Conservation (phyloP, 92 coral and sea anemone genomes). For the Zoanthus gigantus region DNA sequence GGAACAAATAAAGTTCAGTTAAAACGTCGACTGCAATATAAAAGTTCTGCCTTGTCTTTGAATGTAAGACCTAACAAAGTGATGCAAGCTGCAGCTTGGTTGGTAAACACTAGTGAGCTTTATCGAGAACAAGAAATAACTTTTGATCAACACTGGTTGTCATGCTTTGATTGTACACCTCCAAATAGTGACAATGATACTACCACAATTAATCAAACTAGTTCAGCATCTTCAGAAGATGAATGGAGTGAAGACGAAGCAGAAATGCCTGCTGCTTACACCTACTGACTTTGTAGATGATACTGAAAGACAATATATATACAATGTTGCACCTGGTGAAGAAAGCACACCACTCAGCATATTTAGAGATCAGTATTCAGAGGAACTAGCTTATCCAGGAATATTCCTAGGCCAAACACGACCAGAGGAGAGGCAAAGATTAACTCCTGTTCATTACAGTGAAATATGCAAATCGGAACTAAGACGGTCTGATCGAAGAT, state of each 20-base stretch:
- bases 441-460: constrained; percentile 14
- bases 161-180: neutral
- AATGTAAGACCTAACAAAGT: constrained; percentile 61
- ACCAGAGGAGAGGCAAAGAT: constrained; percentile 34
- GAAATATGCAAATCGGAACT: constrained; percentile 49
- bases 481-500: constrained; percentile 16
- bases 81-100: constrained; percentile 44
- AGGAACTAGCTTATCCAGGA: constrained; percentile 53
- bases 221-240: constrained; percentile 19
- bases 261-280: constrained; percentile 59
- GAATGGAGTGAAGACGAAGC: constrained; percentile 60
- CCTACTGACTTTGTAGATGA: constrained; percentile 50
- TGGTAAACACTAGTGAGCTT: constrained; percentile 24
- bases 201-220: neutral
- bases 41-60: constrained; percentile 24
- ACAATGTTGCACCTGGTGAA: constrained; percentile 55
- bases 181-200: no score
- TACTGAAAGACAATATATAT: constrained; percentile 50
- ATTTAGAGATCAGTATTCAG: constrained; percentile 39
- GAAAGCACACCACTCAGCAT: constrained; percentile 45
- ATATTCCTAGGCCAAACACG: constrained; percentile 48
- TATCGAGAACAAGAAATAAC: constrained; percentile 38
- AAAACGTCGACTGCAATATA: constrained; percentile 46
- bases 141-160: neutral
- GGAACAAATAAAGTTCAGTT: constrained; percentile 50